Percentiles rank a stretch among this genome's conserved stretches.
These are phyloP conservation scores for Lycaena phlaeas DNA, from an alignment of 2,888 invertebrate genomes.

Conservation along the genomic window DNA sequence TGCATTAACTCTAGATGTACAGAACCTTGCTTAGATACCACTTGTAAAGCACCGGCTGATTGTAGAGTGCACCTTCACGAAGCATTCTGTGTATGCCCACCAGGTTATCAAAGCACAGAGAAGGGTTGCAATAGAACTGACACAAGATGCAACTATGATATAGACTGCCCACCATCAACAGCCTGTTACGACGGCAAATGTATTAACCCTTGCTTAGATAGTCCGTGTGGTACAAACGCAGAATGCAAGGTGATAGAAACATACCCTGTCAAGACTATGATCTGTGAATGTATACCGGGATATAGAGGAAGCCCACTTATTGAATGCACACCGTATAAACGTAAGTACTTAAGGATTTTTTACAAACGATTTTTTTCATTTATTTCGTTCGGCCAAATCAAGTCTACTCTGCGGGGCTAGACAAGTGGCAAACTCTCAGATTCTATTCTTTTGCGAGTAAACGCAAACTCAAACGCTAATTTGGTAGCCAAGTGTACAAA, in stretches of 20 bases:
- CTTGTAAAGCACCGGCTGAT: slow-evolving; percentile 81
- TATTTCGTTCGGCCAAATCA: no score
- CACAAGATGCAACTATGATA: slow-evolving; percentile 81
- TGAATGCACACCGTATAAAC: slow-evolving; percentile 79
- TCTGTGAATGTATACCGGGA: slow-evolving; percentile 89
- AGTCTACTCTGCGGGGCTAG: no score
- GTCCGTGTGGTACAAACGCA: slow-evolving; percentile 87
- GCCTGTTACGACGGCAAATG: slow-evolving; percentile 89
- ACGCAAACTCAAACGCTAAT: no score
- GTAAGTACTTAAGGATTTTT: slow-evolving; percentile 77
- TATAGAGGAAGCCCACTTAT: slow-evolving; percentile 90
- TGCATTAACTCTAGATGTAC: slow-evolving; percentile 87
- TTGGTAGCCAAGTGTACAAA: no score
- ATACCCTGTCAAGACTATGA: slow-evolving; percentile 88
- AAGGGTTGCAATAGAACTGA: slow-evolving; percentile 75
- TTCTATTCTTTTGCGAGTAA: no score
- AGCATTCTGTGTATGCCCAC: slow-evolving; percentile 86
- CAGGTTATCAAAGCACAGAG: slow-evolving; percentile 78
- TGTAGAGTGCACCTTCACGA: slow-evolving; percentile 85
- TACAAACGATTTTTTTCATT: no score
- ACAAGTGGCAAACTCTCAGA: no score
- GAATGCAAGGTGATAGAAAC: slow-evolving; percentile 86
- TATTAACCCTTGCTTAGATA: slow-evolving; percentile 85
- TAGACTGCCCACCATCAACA: slow-evolving; percentile 86
- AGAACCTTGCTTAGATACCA: slow-evolving; percentile 80